Evolutionary conservation across 1,140 invertebrate species (phyloP), one percentile per base, ranked within the genome.

Genomic region (Scaptomyza graminum): DNA sequence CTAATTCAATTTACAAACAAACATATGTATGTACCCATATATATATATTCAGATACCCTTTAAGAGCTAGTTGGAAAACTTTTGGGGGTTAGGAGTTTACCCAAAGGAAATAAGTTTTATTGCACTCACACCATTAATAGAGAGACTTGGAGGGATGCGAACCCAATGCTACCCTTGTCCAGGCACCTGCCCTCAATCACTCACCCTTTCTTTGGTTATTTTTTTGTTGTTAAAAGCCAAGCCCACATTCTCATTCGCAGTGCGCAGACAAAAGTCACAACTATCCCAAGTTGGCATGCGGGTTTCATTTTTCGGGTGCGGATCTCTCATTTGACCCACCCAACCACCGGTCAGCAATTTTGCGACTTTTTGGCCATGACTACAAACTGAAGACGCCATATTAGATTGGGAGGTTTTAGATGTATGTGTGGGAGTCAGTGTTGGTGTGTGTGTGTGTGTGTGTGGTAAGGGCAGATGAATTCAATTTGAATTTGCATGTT

Each of bases 401-500:
- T 85, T 89, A 77, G 72, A 78, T 62, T 76, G 51, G 57, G 49
- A 34, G 31, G 50, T 66, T 54, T 18, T 18, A 22, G 18, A 22
- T 22, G 18, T 7, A 31, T 31, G 16, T 9, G 31, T 34, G 18
- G 18, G 18, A 1, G 18, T 22, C 18, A 2, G 18, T 25, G 31
- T 39, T 46, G 1, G 31, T 34, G 8, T 9, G 31, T 34, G 31
- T 34, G 31, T 9, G 31, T 2, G n/a, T 44, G 13, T 6, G 18
- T 28, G 39, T 34, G 51, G 56, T 13, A 12, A 47, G 74, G 56
- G 25, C 59, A 18, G 67, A 28, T 54, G 60, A 66, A 88, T 87
- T 87, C 74, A 87, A 87, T 87, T 87, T 87, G 82, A 83, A 87
- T 87, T 82, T 87, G 82, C 66, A 69, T 78, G 71, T 74, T 75